Percentiles rank a stretch among this genome's conserved stretches.
phyloP scores from a whole-genome alignment of 2,113 vertebrate species.

The Eubucco bourcierii region DNA sequence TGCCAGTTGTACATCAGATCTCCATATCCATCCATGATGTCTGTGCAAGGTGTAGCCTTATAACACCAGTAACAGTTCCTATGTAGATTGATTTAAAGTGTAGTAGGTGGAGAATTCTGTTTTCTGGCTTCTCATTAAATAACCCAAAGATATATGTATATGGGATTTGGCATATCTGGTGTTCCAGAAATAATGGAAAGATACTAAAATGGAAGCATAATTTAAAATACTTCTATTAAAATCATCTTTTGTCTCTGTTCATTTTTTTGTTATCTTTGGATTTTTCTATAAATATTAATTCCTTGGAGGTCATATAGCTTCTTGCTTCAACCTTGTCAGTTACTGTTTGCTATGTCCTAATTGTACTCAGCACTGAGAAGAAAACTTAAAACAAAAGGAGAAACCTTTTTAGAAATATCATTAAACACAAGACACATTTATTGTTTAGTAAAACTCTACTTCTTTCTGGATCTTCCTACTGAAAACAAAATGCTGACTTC shows the following conservation, averaged over 20 bases:
- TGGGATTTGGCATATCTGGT: background rate
- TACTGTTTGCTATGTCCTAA: background rate
- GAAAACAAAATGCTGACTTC: background rate
- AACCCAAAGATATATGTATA: background rate
- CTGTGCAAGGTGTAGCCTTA: background rate
- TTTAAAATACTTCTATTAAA: background rate
- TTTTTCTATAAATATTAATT: conserved; percentile 3
- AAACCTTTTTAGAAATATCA: background rate
- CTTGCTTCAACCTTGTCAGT: too few relatives aligned
- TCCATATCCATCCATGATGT: background rate
- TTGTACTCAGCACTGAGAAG: background rate
- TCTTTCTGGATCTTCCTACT: background rate
- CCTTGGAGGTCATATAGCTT: background rate
- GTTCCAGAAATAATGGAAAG: background rate
- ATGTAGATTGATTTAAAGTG: background rate
- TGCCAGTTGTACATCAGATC: background rate
- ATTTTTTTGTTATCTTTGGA: background rate
- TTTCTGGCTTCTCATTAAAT: background rate
- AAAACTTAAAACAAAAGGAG: background rate
- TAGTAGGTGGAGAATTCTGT: background rate
- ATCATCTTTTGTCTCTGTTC: background rate
- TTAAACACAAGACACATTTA: background rate
- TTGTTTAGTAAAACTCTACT: background rate
- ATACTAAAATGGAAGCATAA: background rate
- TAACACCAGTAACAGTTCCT: background rate